Base-by-base conservation (phyloP, 2,797 vertebrate species). In the Peromyscus melanophrys region DNA sequence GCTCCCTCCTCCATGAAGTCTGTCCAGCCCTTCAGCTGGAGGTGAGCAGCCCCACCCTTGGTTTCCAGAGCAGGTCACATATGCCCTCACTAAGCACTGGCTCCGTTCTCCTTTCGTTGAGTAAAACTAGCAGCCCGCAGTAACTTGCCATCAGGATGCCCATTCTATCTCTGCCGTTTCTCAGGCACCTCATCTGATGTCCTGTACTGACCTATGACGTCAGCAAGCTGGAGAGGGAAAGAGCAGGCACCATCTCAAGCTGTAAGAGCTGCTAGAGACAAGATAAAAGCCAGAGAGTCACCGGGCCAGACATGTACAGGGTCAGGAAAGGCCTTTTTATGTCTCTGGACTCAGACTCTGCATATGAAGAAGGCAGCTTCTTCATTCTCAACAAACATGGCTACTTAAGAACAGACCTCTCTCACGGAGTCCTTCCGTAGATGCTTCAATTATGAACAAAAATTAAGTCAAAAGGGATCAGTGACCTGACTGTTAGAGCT, bases 391-490 rank as follows among this genome's bases (percentile, higher is more conserved):
- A 63, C 19, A 85, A 76, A 67, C 52, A 27, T 1, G 23, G 43
- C 67, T 89, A 43, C 73, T 77, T 55, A 89, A 95, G 75, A 67
- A 73, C 61, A 19, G 61, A 63, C 46, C 31, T 96, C 80, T 86
- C 95, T 89, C 80, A 77, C 40, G 29, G 57, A 43, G 76, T 16
- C 31, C 59, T 46, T 65, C 43, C n/a, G 9, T 25, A 40, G 17
- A 27, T 78, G 75, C 14, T 16, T 92, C 43, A 94, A 75, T 12
- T 69, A 80, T 23, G 27, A 9, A 85, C 19, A 91, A 76, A 86
- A 95, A 61, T 12, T 31, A 95, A 94, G 52, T 89, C 40, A 8
- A 75, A 82, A 86, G 55, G 59, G 59, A 80, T 55, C 82, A 73
- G 23, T 49, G 14, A 40, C 31, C 25, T 73, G 83, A 67, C 46